Percentiles rank a stretch among this genome's conserved stretches.
Conservation (phyloP, 2,888 invertebrate genomes). For the Tinea pellionella region DNA sequence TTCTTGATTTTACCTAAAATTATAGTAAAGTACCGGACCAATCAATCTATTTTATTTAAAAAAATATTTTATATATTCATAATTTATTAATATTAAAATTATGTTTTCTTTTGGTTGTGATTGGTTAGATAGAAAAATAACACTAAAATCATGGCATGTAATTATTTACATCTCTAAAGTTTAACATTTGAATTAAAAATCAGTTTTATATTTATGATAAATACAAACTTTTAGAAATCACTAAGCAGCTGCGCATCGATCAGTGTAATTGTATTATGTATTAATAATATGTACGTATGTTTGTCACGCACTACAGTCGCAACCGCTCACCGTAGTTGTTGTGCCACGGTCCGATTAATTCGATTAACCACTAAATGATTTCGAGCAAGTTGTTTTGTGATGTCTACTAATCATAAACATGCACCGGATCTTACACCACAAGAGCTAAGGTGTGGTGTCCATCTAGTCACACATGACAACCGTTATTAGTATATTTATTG, state of each 20-base stretch:
- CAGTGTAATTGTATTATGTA: neutral
- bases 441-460: neutral
- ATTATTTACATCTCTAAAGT: too few relatives aligned
- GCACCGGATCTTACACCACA: conserved; percentile 9
- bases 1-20: too few relatives aligned
- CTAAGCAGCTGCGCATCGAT: neutral
- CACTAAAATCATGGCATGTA: too few relatives aligned
- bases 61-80: too few relatives aligned
- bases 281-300: neutral
- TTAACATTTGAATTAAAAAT: too few relatives aligned
- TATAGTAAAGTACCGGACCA: too few relatives aligned
- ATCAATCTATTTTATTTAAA: too few relatives aligned
- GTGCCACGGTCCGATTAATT: conserved; percentile 10
- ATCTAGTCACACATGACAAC: neutral
- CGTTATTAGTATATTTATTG: neutral
- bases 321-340: conserved; percentile 6
- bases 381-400: neutral
- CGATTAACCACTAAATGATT: conserved; percentile 8
- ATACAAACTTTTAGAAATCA: too few relatives aligned
- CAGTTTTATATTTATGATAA: too few relatives aligned
- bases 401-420: neutral
- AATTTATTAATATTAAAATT: too few relatives aligned
- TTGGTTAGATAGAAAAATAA: too few relatives aligned
- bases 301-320: neutral
- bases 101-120: too few relatives aligned